phyloP scores from a whole-genome alignment of 2,888 invertebrate species.

The Protodeltote pygarga region DNA sequence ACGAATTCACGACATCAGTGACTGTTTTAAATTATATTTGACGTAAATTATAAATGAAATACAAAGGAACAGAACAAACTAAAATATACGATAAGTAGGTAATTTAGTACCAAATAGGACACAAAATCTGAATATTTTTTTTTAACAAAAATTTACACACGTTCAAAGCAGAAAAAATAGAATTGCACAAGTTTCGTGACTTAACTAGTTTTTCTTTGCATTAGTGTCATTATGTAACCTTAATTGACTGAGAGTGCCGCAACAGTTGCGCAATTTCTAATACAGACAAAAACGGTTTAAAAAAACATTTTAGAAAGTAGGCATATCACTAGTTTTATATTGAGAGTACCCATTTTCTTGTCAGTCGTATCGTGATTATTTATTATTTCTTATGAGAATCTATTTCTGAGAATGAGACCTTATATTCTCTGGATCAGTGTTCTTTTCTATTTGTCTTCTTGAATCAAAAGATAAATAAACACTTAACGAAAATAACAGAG shows the following conservation, averaged over 20 bases:
- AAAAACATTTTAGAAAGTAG: neutral
- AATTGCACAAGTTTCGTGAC: conserved; percentile 38
- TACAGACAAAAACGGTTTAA: conserved; percentile 6
- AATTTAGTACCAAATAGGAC: too few relatives aligned
- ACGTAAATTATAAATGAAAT: neutral
- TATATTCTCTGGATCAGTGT: too few relatives aligned
- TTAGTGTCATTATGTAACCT: conserved; percentile 29
- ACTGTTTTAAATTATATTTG: neutral
- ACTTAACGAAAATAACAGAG: too few relatives aligned
- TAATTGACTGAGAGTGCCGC: conserved; percentile 20
- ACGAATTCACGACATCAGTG: conserved; percentile 21
- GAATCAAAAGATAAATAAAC: too few relatives aligned
- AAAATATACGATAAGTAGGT: too few relatives aligned
- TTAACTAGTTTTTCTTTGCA: conserved; percentile 26
- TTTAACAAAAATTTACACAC: neutral
- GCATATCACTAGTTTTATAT: too few relatives aligned
- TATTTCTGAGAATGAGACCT: too few relatives aligned
- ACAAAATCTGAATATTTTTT: too few relatives aligned
- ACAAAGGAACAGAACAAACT: neutral
- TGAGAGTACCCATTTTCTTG: too few relatives aligned
- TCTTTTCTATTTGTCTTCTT: too few relatives aligned
- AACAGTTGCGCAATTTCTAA: conserved; percentile 33
- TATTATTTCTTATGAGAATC: too few relatives aligned
- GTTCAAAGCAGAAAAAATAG: conserved; percentile 15
- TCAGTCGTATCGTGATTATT: too few relatives aligned